These are phyloP conservation scores for Notothenia coriiceps DNA, from an alignment of 2,113 vertebrate genomes.

Conservation along the genomic window DNA sequence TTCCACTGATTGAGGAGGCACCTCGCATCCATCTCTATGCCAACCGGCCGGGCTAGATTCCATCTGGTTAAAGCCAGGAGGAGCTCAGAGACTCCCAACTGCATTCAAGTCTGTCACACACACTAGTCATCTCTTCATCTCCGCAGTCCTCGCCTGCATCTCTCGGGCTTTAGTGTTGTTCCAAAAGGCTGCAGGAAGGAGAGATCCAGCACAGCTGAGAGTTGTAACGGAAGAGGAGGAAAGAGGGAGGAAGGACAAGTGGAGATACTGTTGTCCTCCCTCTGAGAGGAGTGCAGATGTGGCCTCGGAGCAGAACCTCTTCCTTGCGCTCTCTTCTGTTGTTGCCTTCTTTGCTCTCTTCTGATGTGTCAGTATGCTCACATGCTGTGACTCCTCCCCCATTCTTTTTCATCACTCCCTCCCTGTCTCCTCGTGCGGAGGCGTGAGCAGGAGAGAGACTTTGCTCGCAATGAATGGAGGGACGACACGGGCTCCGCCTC, in stretches of 20 bases:
- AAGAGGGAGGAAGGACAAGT: neutral
- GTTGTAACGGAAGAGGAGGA: neutral
- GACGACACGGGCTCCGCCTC: conserved; percentile 60
- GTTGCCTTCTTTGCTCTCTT: conserved; percentile 46
- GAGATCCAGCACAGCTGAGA: conserved; percentile 14
- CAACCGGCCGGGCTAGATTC: conserved; percentile 46
- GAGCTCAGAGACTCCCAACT: conserved; percentile 15
- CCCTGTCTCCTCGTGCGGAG: conserved; percentile 8
- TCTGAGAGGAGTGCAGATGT: conserved; percentile 16
- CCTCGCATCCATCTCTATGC: conserved; percentile 58
- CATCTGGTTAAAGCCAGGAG: conserved; percentile 43
- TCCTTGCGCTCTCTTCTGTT: conserved; percentile 41
- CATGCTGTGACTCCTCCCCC: conserved; percentile 62
- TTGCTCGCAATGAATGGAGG: conserved; percentile 80
- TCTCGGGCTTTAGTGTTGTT: conserved; percentile 16
- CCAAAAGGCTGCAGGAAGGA: conserved; percentile 8
- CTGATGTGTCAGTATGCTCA: conserved; percentile 67
- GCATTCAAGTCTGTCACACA: conserved; percentile 21
- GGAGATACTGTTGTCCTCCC: neutral
- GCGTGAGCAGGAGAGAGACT: conserved; percentile 37
- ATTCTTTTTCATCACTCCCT: conserved; percentile 46
- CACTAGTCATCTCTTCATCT: conserved; percentile 46
- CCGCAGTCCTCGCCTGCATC: conserved; percentile 5
- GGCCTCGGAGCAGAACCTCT: conserved; percentile 18
- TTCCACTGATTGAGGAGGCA: conserved; percentile 46